Percentiles rank a stretch among this genome's conserved stretches.
Conservation (phyloP, 2,113 vertebrate species). For the Entomyzon cyanotis region DNA sequence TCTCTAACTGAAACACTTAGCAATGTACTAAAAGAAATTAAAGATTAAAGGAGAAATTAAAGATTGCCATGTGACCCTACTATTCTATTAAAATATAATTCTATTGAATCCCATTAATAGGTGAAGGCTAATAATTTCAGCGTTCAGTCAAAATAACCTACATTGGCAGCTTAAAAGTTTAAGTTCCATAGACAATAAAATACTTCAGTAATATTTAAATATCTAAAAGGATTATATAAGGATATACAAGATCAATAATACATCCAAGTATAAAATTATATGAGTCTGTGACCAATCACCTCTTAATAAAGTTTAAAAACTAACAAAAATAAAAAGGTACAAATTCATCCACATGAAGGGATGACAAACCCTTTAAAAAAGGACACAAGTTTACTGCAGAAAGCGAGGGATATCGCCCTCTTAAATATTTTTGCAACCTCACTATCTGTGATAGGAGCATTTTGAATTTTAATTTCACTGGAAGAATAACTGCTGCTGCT, state of each 20-base stretch:
- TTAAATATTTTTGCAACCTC: neutral
- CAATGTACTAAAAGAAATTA: neutral
- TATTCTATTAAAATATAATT: neutral
- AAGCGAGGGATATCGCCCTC: neutral
- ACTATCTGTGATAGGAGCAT: neutral
- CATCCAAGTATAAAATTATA: neutral
- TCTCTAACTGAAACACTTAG: neutral
- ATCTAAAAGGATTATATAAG: neutral
- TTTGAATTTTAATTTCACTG: neutral
- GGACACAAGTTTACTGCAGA: neutral
- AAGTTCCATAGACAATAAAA: neutral
- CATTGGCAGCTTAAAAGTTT: neutral
- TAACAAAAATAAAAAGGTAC: too few species aligned
- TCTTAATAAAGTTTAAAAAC: neutral
- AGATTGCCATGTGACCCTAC: neutral
- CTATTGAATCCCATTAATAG: neutral
- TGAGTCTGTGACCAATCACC: neutral
- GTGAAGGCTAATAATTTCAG: neutral
- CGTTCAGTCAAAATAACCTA: neutral
- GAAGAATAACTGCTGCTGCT: neutral
- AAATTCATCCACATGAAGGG: neutral
- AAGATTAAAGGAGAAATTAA: neutral
- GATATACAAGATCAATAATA: neutral
- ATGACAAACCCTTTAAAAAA: neutral
- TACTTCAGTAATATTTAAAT: neutral